phyloP scores from a whole-genome alignment of 2,888 invertebrate genomes.

The Polydrusus tereticollis region DNA sequence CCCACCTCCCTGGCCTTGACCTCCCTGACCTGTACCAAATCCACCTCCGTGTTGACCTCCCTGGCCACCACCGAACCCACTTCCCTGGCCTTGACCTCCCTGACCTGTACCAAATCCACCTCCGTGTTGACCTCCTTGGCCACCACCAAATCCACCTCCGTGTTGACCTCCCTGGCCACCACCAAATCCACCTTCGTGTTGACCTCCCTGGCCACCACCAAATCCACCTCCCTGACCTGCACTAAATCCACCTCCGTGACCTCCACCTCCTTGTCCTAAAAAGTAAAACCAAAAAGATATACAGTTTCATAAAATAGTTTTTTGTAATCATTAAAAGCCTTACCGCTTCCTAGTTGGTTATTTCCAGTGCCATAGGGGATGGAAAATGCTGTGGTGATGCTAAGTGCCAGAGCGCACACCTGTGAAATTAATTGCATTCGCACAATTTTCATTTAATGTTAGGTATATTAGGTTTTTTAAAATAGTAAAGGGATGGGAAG shows the following conservation, averaged over 20 bases:
- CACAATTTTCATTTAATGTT: no score
- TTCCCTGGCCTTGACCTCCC: neutral
- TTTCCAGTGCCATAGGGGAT: neutral
- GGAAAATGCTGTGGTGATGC: neutral
- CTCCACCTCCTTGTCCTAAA: neutral
- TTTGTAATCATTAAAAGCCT: neutral
- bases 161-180: neutral
- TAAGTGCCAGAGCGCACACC: neutral
- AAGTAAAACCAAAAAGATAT: neutral
- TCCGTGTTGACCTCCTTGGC: neutral
- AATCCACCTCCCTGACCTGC: slow-evolving; percentile 14
- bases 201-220: neutral
- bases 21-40: no score
- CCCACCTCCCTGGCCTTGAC: neutral
- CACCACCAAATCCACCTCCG: slow-evolving; percentile 8
- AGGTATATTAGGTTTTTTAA: no score
- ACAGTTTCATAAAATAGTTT: neutral
- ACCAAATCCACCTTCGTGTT: neutral
- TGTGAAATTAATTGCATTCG: neutral
- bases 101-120: neutral
- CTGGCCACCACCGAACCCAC: neutral
- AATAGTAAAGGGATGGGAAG: no score
- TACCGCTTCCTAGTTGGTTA: neutral
- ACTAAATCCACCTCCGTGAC: neutral
- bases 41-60: neutral